These are phyloP conservation scores for Eulemur macaco DNA, from an alignment of 2,113 vertebrate genomes.

Conservation along the genomic window DNA sequence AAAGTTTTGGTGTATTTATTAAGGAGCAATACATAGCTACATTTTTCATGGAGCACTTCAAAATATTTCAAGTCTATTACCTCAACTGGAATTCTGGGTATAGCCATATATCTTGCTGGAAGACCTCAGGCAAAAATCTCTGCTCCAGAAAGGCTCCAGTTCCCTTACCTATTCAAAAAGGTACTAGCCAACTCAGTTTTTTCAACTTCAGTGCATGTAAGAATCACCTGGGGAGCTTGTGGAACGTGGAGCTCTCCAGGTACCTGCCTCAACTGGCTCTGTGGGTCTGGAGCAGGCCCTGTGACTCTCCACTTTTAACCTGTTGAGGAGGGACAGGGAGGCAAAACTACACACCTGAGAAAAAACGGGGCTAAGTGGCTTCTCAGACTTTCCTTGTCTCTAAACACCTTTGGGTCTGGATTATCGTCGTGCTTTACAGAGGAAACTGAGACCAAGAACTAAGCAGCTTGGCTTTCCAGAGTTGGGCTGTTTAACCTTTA, in stretches of 20 bases:
- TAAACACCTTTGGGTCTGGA: neutral
- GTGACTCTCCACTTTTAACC: neutral
- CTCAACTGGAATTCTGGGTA: neutral
- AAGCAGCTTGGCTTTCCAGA: neutral
- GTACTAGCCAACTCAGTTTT: neutral
- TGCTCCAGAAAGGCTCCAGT: neutral
- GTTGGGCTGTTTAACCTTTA: neutral
- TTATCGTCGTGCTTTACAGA: neutral
- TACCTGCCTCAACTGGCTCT: neutral
- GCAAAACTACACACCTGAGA: neutral
- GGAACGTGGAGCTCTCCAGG: neutral
- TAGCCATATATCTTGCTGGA: neutral
- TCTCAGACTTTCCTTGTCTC: neutral
- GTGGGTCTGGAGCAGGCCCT: neutral
- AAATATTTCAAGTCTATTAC: neutral
- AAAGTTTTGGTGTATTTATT: neutral
- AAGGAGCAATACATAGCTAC: neutral
- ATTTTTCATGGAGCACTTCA: neutral
- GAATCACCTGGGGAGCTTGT: neutral
- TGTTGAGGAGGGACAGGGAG: neutral
- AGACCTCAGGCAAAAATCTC: neutral
- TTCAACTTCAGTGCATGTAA: neutral
- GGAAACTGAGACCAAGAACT: neutral
- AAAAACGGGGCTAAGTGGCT: neutral
- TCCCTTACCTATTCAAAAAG: neutral